Base-by-base conservation (phyloP, 2,888 invertebrate genomes). In the Neocrepidodera transversa region DNA sequence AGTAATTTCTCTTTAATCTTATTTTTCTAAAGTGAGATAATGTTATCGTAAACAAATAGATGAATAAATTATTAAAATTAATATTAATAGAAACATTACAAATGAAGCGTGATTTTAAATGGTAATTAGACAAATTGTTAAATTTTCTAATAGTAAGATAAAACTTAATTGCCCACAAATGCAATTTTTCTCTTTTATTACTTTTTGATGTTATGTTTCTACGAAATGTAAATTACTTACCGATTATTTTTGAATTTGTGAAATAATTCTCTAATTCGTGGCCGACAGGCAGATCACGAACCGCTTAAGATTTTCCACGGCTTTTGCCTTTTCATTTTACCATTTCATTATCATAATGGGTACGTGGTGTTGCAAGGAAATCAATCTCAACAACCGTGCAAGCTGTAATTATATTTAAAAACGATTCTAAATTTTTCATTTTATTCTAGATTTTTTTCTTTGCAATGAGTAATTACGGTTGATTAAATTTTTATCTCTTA, bases 261-360 rank as follows among this genome's bases (percentile, higher is more conserved):
- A 10, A 35, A 35, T 14, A 35, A 5, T 35, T 35, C 13, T 11
- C 35, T 35, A 35, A 35, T 35, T 35, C 35, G 2, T 13, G 1
- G 35, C 35, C 7, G n/a, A 7, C 8, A 35, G 35, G 35, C 35
- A 35, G 35, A 35, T 35, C 35, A 35, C 35, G 35, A 35, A 35
- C 35, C 35, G 11, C 13, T 35, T 14, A 14, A 11, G 35, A 35
- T 35, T 35, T 35, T 35, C 35, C 35, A 35, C 35, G 35, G 35
- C 35, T 35, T 7, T 35, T 35, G 35, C 35, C 35, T 35, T 35
- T 35, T 35, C 35, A 35, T 35, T 35, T 30, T n/a, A 30, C n/a
- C 30, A 30, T 30, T 35, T 35, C 35, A 35, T 35, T 35, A 35
- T 13, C 35, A 35, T 35, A 35, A 35, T 35, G 13, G 35, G 35